Percentiles rank a stretch among this genome's conserved stretches.
These are phyloP conservation scores for Mirza zaza DNA, from an alignment of 2,113 vertebrate species.

Conservation along the genomic window DNA sequence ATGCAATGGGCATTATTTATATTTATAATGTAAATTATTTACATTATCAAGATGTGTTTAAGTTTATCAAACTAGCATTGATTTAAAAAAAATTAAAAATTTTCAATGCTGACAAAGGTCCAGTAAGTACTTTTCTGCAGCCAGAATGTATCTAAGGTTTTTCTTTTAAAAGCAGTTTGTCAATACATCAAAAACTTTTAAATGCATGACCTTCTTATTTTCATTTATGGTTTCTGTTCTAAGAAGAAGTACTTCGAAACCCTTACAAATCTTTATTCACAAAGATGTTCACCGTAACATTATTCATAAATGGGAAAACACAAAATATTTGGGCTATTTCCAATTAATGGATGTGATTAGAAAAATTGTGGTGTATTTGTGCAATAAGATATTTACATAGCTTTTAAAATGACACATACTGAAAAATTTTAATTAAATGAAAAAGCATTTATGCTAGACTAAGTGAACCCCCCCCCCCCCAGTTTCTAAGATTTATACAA, in stretches of 20 bases:
- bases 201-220: slow-evolving; percentile 12
- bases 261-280: background rate
- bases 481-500: background rate
- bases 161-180: slow-evolving; percentile 20
- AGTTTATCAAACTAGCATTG: background rate
- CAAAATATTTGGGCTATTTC: background rate
- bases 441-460: background rate
- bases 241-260: background rate
- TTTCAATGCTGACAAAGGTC: background rate
- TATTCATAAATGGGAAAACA: background rate
- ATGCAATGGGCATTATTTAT: background rate
- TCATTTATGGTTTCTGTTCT: background rate
- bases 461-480: background rate
- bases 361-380: background rate
- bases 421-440: slow-evolving; percentile 21
- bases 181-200: background rate
- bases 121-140: background rate
- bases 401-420: slow-evolving; percentile 9
- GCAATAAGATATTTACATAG: background rate
- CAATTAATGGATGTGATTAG: background rate
- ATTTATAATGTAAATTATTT: slow-evolving; percentile 28
- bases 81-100: slow-evolving; percentile 9
- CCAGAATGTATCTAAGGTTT: background rate
- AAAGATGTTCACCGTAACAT: background rate
- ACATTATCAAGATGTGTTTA: slow-evolving; percentile 24